Evolutionary conservation across 37 sponge, comb jelly and placozoan species (phyloP).

Genomic region (Halisarca cf. caerulea): DNA sequence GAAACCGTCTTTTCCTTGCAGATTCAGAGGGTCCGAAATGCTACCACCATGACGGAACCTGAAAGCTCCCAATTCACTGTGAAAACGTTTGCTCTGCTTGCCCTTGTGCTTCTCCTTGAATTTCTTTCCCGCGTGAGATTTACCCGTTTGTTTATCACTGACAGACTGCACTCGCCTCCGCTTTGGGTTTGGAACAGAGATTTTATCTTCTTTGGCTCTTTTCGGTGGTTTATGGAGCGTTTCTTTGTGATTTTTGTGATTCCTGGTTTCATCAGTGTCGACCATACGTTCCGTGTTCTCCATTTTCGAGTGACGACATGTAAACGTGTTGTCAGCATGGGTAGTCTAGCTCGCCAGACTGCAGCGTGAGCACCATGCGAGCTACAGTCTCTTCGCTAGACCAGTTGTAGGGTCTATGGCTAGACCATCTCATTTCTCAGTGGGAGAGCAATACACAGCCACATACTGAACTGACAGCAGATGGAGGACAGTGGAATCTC

Average conservation of each 20-base stretch:
- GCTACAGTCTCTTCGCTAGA: too few species aligned
- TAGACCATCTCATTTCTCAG: too few species aligned
- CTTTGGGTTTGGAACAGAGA: background rate
- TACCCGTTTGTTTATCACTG: background rate
- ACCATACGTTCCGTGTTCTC: background rate
- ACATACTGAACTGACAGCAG: too few species aligned
- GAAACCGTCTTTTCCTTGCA: constrained; percentile 61
- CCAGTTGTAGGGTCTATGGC: too few species aligned
- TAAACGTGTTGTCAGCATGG: too few species aligned
- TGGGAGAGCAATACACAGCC: too few species aligned
- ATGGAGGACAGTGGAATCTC: too few species aligned
- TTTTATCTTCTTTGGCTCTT: background rate
- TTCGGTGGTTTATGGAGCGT: background rate
- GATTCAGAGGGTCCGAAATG: constrained; percentile 84
- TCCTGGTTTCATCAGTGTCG: background rate
- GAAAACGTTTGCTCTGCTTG: background rate
- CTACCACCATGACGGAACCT: constrained; percentile 67
- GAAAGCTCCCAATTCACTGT: background rate
- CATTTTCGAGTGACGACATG: too few species aligned
- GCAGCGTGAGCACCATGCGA: too few species aligned
- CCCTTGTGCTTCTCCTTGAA: constrained; percentile 1
- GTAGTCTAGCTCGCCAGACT: too few species aligned
- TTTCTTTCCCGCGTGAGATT: background rate
- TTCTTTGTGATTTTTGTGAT: background rate
- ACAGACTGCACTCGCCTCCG: background rate